Percentiles rank a stretch among this genome's conserved stretches.
Evolutionary conservation across 2,888 invertebrate species (phyloP).

Genomic region (Lathronympha strigana): DNA sequence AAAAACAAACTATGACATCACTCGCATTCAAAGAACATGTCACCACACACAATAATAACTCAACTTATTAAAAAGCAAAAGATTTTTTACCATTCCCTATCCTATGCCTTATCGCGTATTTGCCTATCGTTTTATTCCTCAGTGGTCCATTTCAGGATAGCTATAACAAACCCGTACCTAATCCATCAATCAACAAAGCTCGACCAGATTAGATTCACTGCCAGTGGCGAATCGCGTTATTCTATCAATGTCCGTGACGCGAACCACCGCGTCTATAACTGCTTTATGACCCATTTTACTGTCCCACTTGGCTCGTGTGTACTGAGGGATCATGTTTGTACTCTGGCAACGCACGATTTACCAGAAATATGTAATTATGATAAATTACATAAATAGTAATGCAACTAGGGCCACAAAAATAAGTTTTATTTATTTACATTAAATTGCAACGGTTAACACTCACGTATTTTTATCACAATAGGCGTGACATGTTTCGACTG

Average conservation of each 20-base stretch:
- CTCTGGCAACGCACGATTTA: slow-evolving; percentile 7
- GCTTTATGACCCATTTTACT: slow-evolving; percentile 37
- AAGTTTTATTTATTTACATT: background rate
- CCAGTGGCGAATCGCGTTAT: slow-evolving; percentile 10
- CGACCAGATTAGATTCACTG: slow-evolving; percentile 21
- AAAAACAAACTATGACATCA: slow-evolving; percentile 3
- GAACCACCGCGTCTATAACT: slow-evolving; percentile 35
- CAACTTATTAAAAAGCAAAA: background rate
- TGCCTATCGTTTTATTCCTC: background rate
- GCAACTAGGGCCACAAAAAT: background rate
- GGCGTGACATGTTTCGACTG: no score
- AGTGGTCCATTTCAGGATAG: background rate
- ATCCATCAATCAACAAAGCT: slow-evolving; percentile 20
- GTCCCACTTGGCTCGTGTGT: slow-evolving; percentile 29
- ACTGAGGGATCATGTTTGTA: slow-evolving; percentile 9
- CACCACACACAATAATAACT: background rate
- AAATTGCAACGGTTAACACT: no score
- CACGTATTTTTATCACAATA: no score
- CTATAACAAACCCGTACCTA: background rate
- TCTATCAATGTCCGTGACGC: slow-evolving; percentile 24
- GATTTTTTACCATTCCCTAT: no score
- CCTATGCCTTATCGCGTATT: no score
- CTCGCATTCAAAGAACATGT: background rate
- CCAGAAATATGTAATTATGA: slow-evolving; percentile 11
- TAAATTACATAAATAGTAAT: slow-evolving; percentile 1